Percentiles rank a stretch among this genome's conserved stretches.
Conservation (phyloP, 1,140 invertebrate species). For the Nylanderia fulva region DNA sequence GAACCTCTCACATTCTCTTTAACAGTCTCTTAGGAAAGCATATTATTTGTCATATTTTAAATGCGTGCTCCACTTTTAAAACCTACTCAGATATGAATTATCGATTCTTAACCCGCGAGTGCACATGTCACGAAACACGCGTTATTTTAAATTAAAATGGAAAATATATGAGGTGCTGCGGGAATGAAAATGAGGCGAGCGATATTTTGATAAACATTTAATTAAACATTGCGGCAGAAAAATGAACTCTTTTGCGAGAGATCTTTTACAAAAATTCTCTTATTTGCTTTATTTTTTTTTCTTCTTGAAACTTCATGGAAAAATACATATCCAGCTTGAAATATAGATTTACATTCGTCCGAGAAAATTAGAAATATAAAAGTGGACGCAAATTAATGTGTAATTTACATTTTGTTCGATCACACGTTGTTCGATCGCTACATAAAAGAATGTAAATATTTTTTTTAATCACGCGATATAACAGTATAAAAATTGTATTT, state of each 20-base stretch:
- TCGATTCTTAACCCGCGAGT: background rate
- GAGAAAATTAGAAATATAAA: background rate
- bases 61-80: conserved; percentile 39
- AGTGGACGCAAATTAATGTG: background rate
- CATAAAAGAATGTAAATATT: background rate
- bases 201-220: conserved; percentile 33
- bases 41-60: conserved; percentile 23
- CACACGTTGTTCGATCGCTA: background rate
- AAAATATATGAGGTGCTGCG: background rate
- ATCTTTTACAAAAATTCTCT: background rate
- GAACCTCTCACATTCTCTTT: background rate
- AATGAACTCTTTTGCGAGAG: background rate
- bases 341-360: background rate
- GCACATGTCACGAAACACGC: conserved; percentile 37
- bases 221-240: background rate
- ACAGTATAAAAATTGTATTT: background rate
- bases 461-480: background rate
- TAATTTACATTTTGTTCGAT: background rate
- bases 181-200: background rate
- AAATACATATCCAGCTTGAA: background rate
- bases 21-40: background rate
- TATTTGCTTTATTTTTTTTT: background rate
- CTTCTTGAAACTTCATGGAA: background rate
- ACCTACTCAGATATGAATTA: conserved; percentile 56
- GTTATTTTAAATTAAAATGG: conserved; percentile 7